Base-by-base conservation (phyloP, 2,797 vertebrate species). In the Myotis daubentonii region DNA sequence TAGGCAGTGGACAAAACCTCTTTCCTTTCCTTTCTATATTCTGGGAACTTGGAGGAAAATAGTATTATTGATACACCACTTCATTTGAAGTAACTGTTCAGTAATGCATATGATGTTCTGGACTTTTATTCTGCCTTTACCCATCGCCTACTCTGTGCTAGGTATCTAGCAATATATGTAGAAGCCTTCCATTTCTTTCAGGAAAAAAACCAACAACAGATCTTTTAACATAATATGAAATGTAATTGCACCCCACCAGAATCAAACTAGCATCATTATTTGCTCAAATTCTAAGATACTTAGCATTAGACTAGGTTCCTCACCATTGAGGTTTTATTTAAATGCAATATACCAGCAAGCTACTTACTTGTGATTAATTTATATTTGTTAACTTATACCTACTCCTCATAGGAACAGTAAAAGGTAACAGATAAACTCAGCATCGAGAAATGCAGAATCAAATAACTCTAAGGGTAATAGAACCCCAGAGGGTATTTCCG, bases 381-480 rank as follows among this genome's bases (percentile, higher is more conserved):
- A 30, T 75, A 92, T 74, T 87, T 92, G 89, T 79, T 93, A 87
- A 95, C 89, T 92, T 92, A 80, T n/a, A 70, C 55, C 71, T 93
- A 70, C 60, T 82, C 41, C 44, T 82, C 89, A 90, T 3, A 92
- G 81, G 71, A 95, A 65, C 2, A 94, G 38, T 66, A 86, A 80
- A 93, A 87, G 86, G 60, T 25, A 93, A 62, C 13, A 87, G 91
- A 89, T 82, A 91, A 95, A 87, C 62, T 71, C 76, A 20, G 80
- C 85, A 95, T 89, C 57, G 81, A 94, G 60, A 96, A 94, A 88
- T 28, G 20, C 55, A 95, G 68, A 95, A 84, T 87, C 55, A n/a
- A 95, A 70, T 82, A n/a, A 62, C 53, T 97, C 88, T 72, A 92
- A 92, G 82, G 81, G 36, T 86, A 92, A 79, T n/a, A 70, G 2